Evolutionary conservation across 2,797 vertebrate species (phyloP), one percentile per base, ranked within the genome.

Genomic region (Peromyscus melanophrys): DNA sequence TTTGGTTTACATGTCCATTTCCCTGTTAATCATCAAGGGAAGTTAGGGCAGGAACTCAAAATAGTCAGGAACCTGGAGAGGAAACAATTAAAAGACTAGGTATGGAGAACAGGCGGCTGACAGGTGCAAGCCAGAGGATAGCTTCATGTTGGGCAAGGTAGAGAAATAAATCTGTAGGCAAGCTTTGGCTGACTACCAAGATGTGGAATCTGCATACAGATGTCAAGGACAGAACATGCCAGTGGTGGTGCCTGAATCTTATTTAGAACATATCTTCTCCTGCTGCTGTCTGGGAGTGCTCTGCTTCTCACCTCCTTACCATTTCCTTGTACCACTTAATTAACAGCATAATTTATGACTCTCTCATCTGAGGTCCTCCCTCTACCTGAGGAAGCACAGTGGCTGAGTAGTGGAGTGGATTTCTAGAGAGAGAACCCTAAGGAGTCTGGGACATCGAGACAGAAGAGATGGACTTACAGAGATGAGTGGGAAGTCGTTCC

Each of bases 221-320:
- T 63, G 81, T 23, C 10, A 97, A 97, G 94, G 95, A 90, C 77
- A 90, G 97, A 97, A 97, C 88, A 94, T 89, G 96, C 89, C 67
- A 73, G 91, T 37, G 89, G 65, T 76, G 49, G 92, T 69, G 37
- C 11, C 49, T 27, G 25, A 55, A 94, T 77, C 80, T 97, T 96
- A 97, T 97, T 98, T 98, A 96, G 95, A 97, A 96, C 29, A 52
- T 71, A 43, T 92, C 97, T 97, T 95, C 87, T 92, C 95, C 92
- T 96, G 82, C 85, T 52, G 49, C 73, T 95, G 8, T 95, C 97
- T 96, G 83, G 77, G 94, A 96, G 92, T 65, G 40, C 76, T 49
- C 1, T 6, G 34, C 77, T 92, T 75, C 92, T 97, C 82, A 23
- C 92, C 95, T 96, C 90, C 49, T 89, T 90, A n/a, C 91, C 75